These are phyloP conservation scores for Alethe castanea DNA, from an alignment of 2,113 vertebrate genomes.

Conservation along the genomic window DNA sequence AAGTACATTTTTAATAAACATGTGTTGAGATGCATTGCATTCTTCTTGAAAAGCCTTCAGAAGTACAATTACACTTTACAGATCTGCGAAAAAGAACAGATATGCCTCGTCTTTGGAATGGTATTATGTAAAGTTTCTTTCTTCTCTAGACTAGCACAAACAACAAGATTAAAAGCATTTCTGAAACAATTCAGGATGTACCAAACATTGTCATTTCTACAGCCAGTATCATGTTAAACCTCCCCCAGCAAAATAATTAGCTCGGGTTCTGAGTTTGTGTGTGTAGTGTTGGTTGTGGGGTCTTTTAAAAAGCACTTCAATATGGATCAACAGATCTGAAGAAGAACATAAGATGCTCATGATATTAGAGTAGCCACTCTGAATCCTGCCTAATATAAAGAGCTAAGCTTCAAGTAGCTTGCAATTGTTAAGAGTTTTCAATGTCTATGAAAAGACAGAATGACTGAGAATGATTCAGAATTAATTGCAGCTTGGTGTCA, in stretches of 20 bases:
- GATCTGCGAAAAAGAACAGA: background rate
- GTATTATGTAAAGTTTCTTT: background rate
- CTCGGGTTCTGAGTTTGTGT: no score
- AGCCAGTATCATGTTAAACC: background rate
- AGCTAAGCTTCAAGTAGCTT: background rate
- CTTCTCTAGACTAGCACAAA: background rate
- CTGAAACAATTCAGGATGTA: background rate
- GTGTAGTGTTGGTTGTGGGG: background rate
- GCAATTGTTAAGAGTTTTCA: background rate
- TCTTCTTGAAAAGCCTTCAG: background rate
- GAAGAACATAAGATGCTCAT: background rate
- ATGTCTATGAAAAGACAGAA: background rate
- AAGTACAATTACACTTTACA: background rate
- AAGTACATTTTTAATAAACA: slow-evolving; percentile 13
- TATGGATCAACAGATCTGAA: background rate
- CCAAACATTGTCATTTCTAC: background rate
- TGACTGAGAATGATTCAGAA: background rate
- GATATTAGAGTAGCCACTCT: background rate
- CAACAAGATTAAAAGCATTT: slow-evolving; percentile 14
- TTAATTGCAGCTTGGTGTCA: background rate
- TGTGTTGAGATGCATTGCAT: background rate
- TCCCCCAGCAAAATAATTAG: background rate
- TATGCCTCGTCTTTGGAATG: background rate
- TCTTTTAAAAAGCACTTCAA: background rate
- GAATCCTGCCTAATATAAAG: background rate